Percentiles rank a stretch among this genome's conserved stretches.
Conservation (phyloP, 2,113 vertebrate species). For the Trachemys scripta region DNA sequence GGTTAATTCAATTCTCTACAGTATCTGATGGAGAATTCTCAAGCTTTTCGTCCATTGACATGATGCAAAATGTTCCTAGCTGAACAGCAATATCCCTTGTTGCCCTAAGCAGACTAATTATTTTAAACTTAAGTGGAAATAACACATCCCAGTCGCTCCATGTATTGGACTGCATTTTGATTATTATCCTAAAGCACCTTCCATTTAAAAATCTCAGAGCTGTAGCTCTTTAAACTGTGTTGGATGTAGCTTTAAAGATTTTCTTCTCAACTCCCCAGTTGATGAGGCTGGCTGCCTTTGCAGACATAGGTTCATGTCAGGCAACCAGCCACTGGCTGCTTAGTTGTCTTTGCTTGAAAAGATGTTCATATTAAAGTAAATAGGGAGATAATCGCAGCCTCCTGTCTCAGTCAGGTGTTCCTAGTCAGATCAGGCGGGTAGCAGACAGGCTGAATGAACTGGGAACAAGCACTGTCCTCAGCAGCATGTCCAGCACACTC, state of each 20-base stretch:
- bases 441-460: not conserved
- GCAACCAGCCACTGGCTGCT: not conserved
- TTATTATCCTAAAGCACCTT: not conserved
- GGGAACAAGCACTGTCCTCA: not conserved
- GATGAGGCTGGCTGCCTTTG: not conserved
- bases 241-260: not conserved
- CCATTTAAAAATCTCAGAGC: not conserved
- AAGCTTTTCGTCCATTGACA: not conserved
- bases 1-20: not conserved
- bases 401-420: not conserved
- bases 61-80: not conserved
- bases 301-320: not conserved
- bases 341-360: not conserved
- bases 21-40: not conserved
- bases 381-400: not conserved
- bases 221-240: not conserved
- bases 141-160: not conserved
- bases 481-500: not conserved
- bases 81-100: not conserved
- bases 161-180: not conserved
- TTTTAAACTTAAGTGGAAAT: not conserved
- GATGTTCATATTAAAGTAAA: not conserved
- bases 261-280: not conserved
- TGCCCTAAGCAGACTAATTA: not conserved
- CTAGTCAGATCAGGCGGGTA: rapidly evolving